Conservation (phyloP, 2,113 vertebrate genomes). For the Osmerus mordax region DNA sequence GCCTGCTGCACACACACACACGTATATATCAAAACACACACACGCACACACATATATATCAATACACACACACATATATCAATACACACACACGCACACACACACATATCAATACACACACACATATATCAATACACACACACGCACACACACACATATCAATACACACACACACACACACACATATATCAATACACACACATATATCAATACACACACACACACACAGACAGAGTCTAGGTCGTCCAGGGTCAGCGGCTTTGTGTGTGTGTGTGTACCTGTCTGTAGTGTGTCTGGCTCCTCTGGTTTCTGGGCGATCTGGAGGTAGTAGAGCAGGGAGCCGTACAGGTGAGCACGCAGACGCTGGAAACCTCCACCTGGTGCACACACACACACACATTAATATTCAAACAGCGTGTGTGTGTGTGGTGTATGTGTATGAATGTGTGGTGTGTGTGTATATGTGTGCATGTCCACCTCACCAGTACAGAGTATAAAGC, state of each 20-base stretch:
- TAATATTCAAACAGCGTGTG: background rate
- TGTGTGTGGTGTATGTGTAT: too few relatives aligned
- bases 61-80: background rate
- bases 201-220: background rate
- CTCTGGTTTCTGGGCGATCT: slow-evolving; percentile 96
- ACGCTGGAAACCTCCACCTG: slow-evolving; percentile 94
- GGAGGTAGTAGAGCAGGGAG: slow-evolving; percentile 91
- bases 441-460: background rate
- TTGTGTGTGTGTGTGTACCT: slow-evolving; percentile 66
- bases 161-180: background rate
- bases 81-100: background rate
- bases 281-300: slow-evolving; percentile 93
- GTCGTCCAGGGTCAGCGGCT: background rate
- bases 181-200: background rate
- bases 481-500: slow-evolving; percentile 98
- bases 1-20: slow-evolving; percentile 67
- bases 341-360: slow-evolving; percentile 93
- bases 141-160: background rate
- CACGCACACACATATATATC: background rate
- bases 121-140: too few relatives aligned
- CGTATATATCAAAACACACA: too few relatives aligned
- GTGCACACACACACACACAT: slow-evolving; percentile 6
- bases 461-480: slow-evolving; percentile 13
- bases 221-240: background rate
- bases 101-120: background rate